Evolutionary conservation across 2,113 vertebrate genomes (phyloP).

Genomic region (Calidris pygmaea): DNA sequence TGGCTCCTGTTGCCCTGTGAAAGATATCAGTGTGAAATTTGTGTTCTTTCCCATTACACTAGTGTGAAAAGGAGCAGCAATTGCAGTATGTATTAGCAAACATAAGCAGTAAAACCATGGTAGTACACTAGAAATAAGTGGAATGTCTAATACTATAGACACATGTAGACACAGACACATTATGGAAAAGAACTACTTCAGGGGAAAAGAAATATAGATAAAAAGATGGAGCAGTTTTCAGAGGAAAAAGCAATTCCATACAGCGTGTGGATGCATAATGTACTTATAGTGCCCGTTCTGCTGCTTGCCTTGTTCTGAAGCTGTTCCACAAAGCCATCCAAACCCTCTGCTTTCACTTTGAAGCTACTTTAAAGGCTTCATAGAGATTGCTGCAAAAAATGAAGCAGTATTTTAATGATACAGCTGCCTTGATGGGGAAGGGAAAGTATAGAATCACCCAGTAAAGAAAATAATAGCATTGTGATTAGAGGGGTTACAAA

Average conservation of each 20-base stretch:
- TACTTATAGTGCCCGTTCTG: not conserved
- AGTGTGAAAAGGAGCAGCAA: not conserved
- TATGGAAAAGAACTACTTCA: not conserved
- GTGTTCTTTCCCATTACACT: not conserved
- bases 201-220: not conserved
- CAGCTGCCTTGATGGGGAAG: not conserved
- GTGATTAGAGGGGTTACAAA: conserved; percentile 22
- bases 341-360: conserved; percentile 11
- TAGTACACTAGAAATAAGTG: conserved; percentile 9
- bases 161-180: not conserved
- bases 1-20: conserved; percentile 5
- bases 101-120: not conserved
- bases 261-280: not conserved
- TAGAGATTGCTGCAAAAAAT: not conserved
- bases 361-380: conserved; percentile 21
- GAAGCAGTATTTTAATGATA: conserved; percentile 24
- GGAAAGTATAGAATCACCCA: not conserved
- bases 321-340: conserved; percentile 20
- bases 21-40: conserved; percentile 45
- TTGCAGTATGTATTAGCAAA: not conserved
- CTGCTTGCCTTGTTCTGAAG: not conserved
- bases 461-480: conserved; percentile 11
- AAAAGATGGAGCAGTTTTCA: not conserved
- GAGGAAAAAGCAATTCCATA: not conserved
- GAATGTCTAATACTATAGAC: not conserved